Evolutionary conservation across 35 echinoderm and acorn worm genomes (phyloP).

Genomic region (Nesometra sesokonis): DNA sequence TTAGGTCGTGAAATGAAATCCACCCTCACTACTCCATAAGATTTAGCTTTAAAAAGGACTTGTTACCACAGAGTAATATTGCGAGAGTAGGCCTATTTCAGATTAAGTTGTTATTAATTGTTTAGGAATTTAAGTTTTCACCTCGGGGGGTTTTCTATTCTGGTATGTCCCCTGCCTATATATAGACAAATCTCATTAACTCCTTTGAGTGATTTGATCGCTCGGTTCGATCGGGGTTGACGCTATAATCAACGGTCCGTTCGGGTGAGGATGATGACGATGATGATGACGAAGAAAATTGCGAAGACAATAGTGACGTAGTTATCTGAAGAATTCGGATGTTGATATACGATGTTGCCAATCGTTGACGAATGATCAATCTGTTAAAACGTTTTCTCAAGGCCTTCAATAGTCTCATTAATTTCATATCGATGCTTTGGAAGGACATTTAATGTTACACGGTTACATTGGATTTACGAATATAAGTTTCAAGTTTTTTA

Average conservation of each 20-base stretch:
- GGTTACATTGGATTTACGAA: no score
- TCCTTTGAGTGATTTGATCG: not conserved
- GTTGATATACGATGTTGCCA: not conserved
- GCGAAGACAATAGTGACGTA: not conserved
- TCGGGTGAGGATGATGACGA: not conserved
- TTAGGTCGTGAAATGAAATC: no score
- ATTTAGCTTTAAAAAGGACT: no score
- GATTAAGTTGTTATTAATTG: not conserved
- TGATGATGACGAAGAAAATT: not conserved
- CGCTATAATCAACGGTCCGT: not conserved
- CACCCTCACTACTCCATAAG: no score
- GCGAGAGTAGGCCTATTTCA: no score
- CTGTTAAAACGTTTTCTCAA: no score
- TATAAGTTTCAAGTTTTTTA: no score
- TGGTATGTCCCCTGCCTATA: not conserved
- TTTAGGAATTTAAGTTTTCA: not conserved
- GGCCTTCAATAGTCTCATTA: no score
- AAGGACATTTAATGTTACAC: no score
- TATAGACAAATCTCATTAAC: not conserved
- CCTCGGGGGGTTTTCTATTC: not conserved
- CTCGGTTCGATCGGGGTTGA: not conserved
- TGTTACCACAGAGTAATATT: no score
- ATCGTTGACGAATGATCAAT: no score
- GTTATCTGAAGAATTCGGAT: not conserved
- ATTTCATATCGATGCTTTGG: no score